These are phyloP conservation scores for Psilopsiagon aurifrons DNA, from an alignment of 2,113 vertebrate genomes.

Conservation along the genomic window DNA sequence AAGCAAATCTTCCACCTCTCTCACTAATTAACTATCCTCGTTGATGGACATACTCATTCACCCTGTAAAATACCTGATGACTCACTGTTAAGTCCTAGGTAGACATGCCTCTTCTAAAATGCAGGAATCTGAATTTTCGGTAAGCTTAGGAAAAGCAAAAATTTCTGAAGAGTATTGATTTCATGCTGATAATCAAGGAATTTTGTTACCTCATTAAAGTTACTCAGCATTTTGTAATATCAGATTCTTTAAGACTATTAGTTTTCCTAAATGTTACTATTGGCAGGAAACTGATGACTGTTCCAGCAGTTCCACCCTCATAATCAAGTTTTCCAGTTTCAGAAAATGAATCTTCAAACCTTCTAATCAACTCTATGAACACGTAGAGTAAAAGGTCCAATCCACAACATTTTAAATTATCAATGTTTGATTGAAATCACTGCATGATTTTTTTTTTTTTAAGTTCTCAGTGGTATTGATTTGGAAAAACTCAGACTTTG, in stretches of 20 bases:
- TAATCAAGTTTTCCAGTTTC: background rate
- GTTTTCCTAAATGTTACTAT: background rate
- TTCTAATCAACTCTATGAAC: background rate
- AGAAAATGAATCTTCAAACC: background rate
- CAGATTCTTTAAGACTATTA: background rate
- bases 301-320: background rate
- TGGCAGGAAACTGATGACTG: background rate
- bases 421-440: background rate
- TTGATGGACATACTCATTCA: background rate
- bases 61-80: background rate
- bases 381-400: background rate
- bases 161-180: background rate
- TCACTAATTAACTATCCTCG: background rate
- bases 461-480: background rate
- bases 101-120: background rate
- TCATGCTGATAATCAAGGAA: background rate
- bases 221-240: background rate
- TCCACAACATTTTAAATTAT: background rate
- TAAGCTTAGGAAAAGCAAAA: background rate
- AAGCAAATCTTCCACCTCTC: background rate
- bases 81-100: background rate
- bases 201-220: background rate
- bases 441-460: background rate
- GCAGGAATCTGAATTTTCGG: background rate
- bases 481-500: background rate